Percentiles rank a stretch among this genome's conserved stretches.
These are phyloP conservation scores for Oxytorus armatus DNA, from an alignment of 2,888 invertebrate species.

Conservation along the genomic window DNA sequence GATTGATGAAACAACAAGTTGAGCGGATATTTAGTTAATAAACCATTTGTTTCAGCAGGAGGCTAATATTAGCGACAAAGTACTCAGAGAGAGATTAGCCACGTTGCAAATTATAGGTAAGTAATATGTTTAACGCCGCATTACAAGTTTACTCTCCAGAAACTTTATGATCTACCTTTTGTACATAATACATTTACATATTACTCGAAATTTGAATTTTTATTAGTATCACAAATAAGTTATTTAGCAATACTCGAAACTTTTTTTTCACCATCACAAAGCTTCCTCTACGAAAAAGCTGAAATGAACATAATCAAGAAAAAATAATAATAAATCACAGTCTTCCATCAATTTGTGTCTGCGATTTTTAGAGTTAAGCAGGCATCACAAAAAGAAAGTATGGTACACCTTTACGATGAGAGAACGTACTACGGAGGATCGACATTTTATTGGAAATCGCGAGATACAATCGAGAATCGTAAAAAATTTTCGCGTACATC, in stretches of 20 bases:
- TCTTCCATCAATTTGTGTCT: too few relatives aligned
- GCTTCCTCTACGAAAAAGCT: neutral
- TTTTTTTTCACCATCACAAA: too few relatives aligned
- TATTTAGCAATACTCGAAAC: too few relatives aligned
- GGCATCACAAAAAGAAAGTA: conserved; percentile 73
- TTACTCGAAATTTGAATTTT: too few relatives aligned
- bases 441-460: conserved; percentile 42
- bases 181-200: too few relatives aligned
- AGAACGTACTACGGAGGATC: conserved; percentile 13
- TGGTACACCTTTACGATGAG: conserved; percentile 76
- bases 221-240: too few relatives aligned
- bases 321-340: too few relatives aligned
- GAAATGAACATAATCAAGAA: neutral
- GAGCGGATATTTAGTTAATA: too few relatives aligned
- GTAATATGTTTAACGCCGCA: too few relatives aligned
- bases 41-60: conserved; percentile 71
- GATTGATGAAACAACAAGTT: too few relatives aligned
- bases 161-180: too few relatives aligned
- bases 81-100: conserved; percentile 72
- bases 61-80: conserved; percentile 64
- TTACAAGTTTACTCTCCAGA: too few relatives aligned
- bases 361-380: conserved; percentile 79
- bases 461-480: conserved; percentile 70
- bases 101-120: conserved; percentile 77
- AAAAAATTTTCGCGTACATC: conserved; percentile 62